Conservation (phyloP, 2,888 invertebrate genomes). For the Chaetogeoica ovagalla region DNA sequence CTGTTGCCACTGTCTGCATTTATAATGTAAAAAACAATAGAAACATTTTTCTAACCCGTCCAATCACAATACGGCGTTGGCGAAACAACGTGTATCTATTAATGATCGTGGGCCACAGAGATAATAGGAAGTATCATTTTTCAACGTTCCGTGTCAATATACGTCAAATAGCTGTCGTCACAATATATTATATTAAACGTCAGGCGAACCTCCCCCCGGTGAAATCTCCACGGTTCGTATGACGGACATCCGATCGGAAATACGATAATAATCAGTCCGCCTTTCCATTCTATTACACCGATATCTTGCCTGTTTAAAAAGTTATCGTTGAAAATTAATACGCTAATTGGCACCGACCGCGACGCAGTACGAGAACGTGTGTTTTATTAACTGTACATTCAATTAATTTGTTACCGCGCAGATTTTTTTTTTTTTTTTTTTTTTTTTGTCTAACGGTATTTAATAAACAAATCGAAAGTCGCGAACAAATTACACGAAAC, state of each 20-base stretch:
- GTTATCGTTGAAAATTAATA: neutral
- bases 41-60: neutral
- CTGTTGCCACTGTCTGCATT: neutral
- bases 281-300: conserved; percentile 12
- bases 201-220: neutral
- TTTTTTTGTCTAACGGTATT: no score
- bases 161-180: conserved; percentile 47
- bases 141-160: conserved; percentile 44
- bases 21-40: conserved; percentile 23
- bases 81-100: conserved; percentile 37
- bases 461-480: no score
- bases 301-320: neutral
- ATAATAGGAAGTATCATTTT: conserved; percentile 47
- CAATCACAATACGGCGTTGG: neutral
- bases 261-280: conserved; percentile 28
- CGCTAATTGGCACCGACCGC: neutral
- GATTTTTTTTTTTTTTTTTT: no score
- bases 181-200: conserved; percentile 17
- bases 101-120: conserved; percentile 33
- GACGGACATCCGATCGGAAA: conserved; percentile 48
- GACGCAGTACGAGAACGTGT: neutral
- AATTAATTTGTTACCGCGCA: no score
- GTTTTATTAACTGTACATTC: neutral
- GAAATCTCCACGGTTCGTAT: conserved; percentile 22
- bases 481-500: no score